Percentiles rank a stretch among this genome's conserved stretches.
Conservation (phyloP, 2,797 vertebrate genomes). For the Knipowitschia caucasica region DNA sequence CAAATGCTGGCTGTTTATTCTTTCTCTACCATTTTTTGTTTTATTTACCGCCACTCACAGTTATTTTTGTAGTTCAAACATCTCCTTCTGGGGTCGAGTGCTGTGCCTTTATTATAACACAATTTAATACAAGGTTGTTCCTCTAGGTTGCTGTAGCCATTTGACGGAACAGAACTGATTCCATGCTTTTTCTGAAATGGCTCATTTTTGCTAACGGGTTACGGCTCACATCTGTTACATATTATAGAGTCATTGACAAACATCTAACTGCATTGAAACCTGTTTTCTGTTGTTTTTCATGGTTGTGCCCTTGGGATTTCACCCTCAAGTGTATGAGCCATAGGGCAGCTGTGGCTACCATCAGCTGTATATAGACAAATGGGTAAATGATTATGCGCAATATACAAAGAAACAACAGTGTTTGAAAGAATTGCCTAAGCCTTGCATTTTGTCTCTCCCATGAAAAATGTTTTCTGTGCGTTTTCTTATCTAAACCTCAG, state of each 20-base stretch:
- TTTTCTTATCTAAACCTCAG: background rate
- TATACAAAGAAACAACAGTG: background rate
- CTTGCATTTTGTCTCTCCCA: background rate
- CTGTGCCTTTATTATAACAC: background rate
- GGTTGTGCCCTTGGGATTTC: background rate
- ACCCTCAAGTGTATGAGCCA: background rate
- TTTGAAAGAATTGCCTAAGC: background rate
- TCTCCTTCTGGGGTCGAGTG: background rate
- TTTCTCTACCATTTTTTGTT: no score
- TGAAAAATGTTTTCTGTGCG: background rate
- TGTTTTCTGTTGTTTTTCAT: background rate
- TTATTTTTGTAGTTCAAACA: constrained; percentile 5
- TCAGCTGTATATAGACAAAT: no score
- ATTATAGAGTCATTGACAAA: background rate
- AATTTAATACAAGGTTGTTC: background rate
- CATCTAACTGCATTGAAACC: no score
- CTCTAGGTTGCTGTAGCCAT: background rate
- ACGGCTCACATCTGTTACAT: background rate
- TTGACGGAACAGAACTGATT: background rate
- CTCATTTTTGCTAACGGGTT: background rate
- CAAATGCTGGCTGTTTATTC: background rate
- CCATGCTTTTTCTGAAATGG: background rate
- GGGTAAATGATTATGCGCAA: no score
- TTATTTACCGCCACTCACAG: constrained; percentile 2
- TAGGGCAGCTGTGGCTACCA: no score